Evolutionary conservation across 2,113 vertebrate genomes (phyloP).

Genomic region (Probosciger aterrimus): DNA sequence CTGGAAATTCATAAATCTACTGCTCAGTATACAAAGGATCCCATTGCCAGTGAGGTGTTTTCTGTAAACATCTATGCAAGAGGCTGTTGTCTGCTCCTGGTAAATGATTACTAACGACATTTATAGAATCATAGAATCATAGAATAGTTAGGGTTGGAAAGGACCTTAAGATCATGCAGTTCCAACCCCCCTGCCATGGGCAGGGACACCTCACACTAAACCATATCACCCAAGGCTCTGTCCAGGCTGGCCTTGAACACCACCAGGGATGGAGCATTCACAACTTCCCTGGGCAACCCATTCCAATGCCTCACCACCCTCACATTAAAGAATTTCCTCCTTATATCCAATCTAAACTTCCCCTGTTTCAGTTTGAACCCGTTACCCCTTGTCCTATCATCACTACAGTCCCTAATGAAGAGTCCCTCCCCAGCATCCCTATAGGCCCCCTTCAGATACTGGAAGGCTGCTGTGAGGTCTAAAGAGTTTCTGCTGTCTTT

Average conservation of each 20-base stretch:
- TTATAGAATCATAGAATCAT: not conserved
- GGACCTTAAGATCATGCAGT: not conserved
- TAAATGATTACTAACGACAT: not conserved
- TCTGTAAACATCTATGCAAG: not conserved
- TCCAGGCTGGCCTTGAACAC: too few species aligned
- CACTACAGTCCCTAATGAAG: not conserved
- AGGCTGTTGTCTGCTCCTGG: slow-evolving; percentile 27
- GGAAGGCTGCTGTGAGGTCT: not conserved
- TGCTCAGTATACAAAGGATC: not conserved
- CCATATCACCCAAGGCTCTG: too few species aligned
- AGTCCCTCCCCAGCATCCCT: not conserved
- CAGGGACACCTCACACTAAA: not conserved
- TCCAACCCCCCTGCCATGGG: not conserved
- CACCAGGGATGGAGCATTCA: too few species aligned
- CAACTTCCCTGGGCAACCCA: too few species aligned
- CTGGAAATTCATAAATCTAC: not conserved
- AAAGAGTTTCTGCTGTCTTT: not conserved
- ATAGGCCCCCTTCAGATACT: not conserved
- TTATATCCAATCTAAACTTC: too few species aligned
- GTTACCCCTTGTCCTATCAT: too few species aligned
- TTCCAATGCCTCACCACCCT: too few species aligned
- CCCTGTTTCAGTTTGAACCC: too few species aligned
- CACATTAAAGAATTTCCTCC: too few species aligned
- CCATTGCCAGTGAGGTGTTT: slow-evolving; percentile 39
- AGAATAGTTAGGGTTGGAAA: not conserved